A percentile compares a stretch with the other conserved stretches of the same genome.
phyloP scores from a whole-genome alignment of 2,113 vertebrate species.

The Cyanoderma ruficeps region DNA sequence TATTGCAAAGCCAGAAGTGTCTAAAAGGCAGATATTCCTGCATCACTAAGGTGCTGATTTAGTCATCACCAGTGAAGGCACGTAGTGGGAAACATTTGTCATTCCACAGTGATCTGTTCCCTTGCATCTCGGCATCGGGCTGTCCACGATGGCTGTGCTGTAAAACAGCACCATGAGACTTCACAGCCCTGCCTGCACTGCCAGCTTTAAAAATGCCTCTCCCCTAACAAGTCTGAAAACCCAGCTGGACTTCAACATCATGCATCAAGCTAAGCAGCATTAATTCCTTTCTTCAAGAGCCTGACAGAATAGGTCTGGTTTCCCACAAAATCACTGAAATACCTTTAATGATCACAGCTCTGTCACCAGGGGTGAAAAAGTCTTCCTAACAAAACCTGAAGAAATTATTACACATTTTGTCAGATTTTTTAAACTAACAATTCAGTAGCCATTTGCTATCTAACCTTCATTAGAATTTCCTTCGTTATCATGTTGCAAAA shows the following conservation, averaged over 20 bases:
- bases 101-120: not conserved
- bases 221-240: constrained; percentile 29
- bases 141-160: not conserved
- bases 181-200: not conserved
- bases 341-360: not conserved
- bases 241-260: constrained; percentile 7
- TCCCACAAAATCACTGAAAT: constrained; percentile 19
- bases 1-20: accelerated
- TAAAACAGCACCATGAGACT: not conserved
- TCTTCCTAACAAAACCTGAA: constrained; percentile 13
- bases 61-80: not conserved
- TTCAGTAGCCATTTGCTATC: constrained; percentile 44
- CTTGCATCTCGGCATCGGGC: not conserved
- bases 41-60: not conserved
- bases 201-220: not conserved
- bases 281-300: not conserved
- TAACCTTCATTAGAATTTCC: constrained; percentile 63
- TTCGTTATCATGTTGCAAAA: constrained; percentile 66
- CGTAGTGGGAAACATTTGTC: not conserved
- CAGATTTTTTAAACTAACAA: constrained; percentile 31
- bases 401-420: constrained; percentile 22
- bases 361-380: not conserved
- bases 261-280: constrained; percentile 12
- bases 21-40: not conserved
- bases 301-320: constrained; percentile 3